Evolutionary conservation across 2,113 vertebrate species (phyloP), one percentile per base, ranked within the genome.

Genomic region (Scalopus aquaticus): DNA sequence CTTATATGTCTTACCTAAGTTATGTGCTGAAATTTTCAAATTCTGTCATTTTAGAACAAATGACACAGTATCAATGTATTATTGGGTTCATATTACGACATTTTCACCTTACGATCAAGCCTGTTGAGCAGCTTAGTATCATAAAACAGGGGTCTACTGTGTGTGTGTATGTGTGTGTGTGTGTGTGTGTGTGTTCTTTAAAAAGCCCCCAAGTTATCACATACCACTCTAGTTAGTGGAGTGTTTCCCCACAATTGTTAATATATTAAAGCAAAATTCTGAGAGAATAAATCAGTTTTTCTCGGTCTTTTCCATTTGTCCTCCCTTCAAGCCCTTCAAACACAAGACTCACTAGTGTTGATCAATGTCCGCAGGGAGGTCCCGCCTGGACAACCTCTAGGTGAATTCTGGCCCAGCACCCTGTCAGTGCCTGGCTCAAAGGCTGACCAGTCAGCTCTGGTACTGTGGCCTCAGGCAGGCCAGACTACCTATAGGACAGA

Each of bases 221-320:
- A 73, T 12, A 56, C 26, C 30, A 88, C 16, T 82, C 30, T n/a
- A 74, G 49, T 46, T 65, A 84, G 22, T 49, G 32, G 17, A 62
- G 79, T 44, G 88, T 42, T 89, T 92, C 20, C 32, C 78, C 67
- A 79, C 37, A 86, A 83, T 44, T 87, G 39, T 30, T 87, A 90
- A 70, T 44, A 58, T 51, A 83, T 58, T 81, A 67, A 65, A 64
- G 73, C 39, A 85, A 88, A 49, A 72, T 77, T 65, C 60, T 93
- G 24, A 81, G 42, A 69, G 32, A 37, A 76, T 37, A 65, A 56
- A 51, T 17, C 15, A 72, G 37, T 32, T 89, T 89, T 88, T 86
- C 74, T 49, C 72, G n/a, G 20, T 78, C 54, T 82, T 86, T 86
- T 46, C 62, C 56, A 54, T 49, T 4, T 92, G 46, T 65, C 64